Evolutionary conservation across 2,113 vertebrate genomes (phyloP), one percentile per base, ranked within the genome.

Genomic region (Mobula hypostoma): DNA sequence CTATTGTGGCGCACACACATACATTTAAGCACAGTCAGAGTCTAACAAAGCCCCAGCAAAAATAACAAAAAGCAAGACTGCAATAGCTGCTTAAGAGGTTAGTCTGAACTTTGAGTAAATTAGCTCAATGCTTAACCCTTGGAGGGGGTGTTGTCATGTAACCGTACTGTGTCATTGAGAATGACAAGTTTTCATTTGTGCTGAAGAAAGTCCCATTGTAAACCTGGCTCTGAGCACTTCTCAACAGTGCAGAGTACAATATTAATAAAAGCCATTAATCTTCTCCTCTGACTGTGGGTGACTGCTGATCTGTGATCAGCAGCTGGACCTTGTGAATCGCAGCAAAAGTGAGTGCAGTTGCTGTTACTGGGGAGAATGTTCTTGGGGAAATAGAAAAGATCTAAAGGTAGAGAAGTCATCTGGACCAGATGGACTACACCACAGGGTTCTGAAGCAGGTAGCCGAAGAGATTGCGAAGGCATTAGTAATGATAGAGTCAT

Each of bases 71-170:
- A 32, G 36, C 56, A 93, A 56, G 27, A 48, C 70, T 48, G 24
- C 48, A 70, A 93, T 70, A 74, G 91, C 91, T 93, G 68, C 36
- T 93, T 32, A 93, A 70, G 72, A 93, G 91, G 91, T 93, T 70
- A 93, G 40, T 56, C 68, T 74, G 70, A 93, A 93, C 91, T 93
- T 90, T 93, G 40, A 48, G 91, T 74, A 93, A 76, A 93, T 93
- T 72, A 74, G 36, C 68, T 93, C 68, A 4, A 56, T 93, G 70
- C 70, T 74, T 93, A 93, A 93, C 91, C 91, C 68, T 76, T 24
- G 27, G 40, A 76, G 91, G 66, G 91, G 72, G 72, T 4, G 91
- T 36, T 74, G 91, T 93, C 91, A 93, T 74, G 91, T 93, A 76
- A 76, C 66, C 56, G 70, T 93, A 17, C 36, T 74, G 90, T 93